Base-by-base conservation (phyloP, 1,140 invertebrate genomes). In the Bombus balteatus region DNA sequence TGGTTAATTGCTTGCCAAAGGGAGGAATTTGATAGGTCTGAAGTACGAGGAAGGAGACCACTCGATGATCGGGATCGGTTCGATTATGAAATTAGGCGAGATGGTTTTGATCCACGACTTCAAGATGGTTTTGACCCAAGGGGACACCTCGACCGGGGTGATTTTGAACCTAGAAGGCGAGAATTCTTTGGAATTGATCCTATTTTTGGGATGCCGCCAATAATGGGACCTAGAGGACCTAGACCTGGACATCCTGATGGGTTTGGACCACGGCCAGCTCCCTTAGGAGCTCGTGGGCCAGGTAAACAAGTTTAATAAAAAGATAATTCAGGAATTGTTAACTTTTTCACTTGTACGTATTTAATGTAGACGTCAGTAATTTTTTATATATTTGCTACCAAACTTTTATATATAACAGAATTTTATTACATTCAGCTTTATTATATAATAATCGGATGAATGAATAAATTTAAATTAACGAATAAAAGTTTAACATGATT, bases 221-320 rank as follows among this genome's bases (percentile, higher is more conserved):
- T 95, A 90, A 94, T 95, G 93, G 94, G 95, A 15, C 93, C 93
- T 3, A 90, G 95, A 76, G 94, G 94, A n/a, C 94, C 94, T 0
- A 92, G 94, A 76, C 93, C 94, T 0, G 93, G 94, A 82, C 95
- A 95, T 73, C 94, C 95, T 25, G 95, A 95, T 65, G 92, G 91
- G 22, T 96, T 95, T 88, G 94, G 94, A 53, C 92, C 95, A 3
- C 93, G 94, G 62, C 89, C 95, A 85, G 92, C 92, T 22, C 87
- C 91, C 75, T 92, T 91, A 89, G 95, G 92, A 83, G 88, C 92
- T n/a, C 92, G 94, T 53, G 93, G 94, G 43, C 95, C 94, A 57
- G 95, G 95, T 95, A 91, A 93, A 85, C 86, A 88, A 3, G 28
- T 41, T 77, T 59, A 28, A n/a, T 15, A 39, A 34, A 41, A 47